Conservation (phyloP, 1,140 invertebrate genomes). For the Eubasilissa regina region DNA sequence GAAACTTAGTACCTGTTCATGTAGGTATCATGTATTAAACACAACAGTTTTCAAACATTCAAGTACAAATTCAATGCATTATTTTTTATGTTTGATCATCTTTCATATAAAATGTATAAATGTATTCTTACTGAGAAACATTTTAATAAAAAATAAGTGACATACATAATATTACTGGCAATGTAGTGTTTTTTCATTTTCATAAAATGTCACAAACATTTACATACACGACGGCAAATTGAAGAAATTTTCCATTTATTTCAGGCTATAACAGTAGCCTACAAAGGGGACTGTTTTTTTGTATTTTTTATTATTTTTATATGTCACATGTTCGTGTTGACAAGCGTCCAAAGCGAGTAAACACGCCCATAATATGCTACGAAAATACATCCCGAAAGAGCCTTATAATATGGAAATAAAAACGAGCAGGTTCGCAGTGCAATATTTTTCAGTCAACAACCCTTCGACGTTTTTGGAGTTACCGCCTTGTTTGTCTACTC, state of each 20-base stretch:
- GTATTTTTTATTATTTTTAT: slow-evolving; percentile 16
- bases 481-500: slow-evolving; percentile 27
- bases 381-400: slow-evolving; percentile 16
- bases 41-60: too few relatives aligned
- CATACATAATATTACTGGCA: too few relatives aligned
- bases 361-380: not conserved
- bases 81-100: too few relatives aligned
- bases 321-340: slow-evolving; percentile 12
- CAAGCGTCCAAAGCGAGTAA: slow-evolving; percentile 25
- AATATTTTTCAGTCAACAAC: slow-evolving; percentile 41
- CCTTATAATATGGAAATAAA: slow-evolving; percentile 27
- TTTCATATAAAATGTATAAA: too few relatives aligned
- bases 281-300: slow-evolving; percentile 1
- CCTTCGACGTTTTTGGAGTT: slow-evolving; percentile 12
- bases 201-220: slow-evolving; percentile 8
- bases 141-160: too few relatives aligned
- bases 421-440: slow-evolving; percentile 27
- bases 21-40: too few relatives aligned
- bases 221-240: not conserved
- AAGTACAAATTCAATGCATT: too few relatives aligned
- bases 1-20: too few relatives aligned
- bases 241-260: slow-evolving; percentile 16
- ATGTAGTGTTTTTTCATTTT: not conserved
- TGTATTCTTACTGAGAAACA: too few relatives aligned
- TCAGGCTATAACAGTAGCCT: not conserved